Base-by-base conservation (phyloP, 1,140 invertebrate genomes). In the Zeugodacus cucurbitae region DNA sequence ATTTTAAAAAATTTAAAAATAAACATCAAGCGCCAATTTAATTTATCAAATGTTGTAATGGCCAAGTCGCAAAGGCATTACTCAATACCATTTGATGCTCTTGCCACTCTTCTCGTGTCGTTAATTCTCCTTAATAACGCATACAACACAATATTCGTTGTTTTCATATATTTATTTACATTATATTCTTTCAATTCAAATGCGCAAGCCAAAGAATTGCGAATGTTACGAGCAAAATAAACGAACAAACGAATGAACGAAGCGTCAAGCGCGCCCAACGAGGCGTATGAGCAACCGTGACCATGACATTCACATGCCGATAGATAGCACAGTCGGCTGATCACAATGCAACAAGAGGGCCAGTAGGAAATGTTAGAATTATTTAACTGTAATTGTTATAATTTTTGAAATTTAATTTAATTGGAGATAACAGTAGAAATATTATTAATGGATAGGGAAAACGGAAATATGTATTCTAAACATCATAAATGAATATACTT, bases 261-360 rank as follows among this genome's bases (percentile, higher is more conserved):
- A 14, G 41, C 74, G 41, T 10, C 37, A 26, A 32, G n/a, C 26
- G 74, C 37, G 44, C 74, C 34, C 74, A 82, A 54, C 74, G 74
- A 82, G 74, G 74, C 74, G 74, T 82, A 82, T 82, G 74, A 82
- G 74, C 74, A 82, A 82, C 74, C 74, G n/a, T 82, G 74, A 82
- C 74, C 74, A 26, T 82, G 74, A 17, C 41, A 82, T 82, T 82
- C 74, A 82, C 74, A 82, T 82, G 74, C 74, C 37, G 70, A 41
- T 29, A 67, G 70, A 41, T 29, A 67, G 20, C 70, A 41, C 32
- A 78, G 70, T 78, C 34, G 70, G 6, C 70, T 41, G 70, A 67
- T 67, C 22, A 22, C 17, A n/a, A 41, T 20, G 37, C 70, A 44
- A 22, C 2, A 78, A 41, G 32, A 11, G 20, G n/a, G 20, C 34